A percentile compares a stretch with the other conserved stretches of the same genome.
Conservation (phyloP, 2,113 vertebrate genomes). For the Scytalopus superciliaris region DNA sequence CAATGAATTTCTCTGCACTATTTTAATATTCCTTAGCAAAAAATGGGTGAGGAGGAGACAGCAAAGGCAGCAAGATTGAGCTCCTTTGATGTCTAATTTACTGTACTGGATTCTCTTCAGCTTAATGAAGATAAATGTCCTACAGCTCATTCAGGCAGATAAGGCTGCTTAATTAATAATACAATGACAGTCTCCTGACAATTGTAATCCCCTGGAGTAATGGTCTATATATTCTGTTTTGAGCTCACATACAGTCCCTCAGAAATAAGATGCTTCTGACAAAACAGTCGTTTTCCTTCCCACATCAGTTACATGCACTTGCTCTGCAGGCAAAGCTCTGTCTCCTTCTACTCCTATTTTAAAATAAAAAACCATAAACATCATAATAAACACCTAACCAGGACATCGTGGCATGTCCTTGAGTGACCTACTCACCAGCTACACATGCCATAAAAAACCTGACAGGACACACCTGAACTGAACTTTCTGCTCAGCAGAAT, state of each 20-base stretch:
- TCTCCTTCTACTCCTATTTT: not conserved
- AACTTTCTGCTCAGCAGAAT: not conserved
- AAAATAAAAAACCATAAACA: not conserved
- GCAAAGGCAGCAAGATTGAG: not conserved
- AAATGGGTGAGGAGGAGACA: not conserved
- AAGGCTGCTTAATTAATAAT: constrained; percentile 80
- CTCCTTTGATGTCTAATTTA: constrained; percentile 69
- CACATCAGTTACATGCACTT: not conserved
- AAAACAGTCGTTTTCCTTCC: not conserved
- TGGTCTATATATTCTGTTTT: constrained; percentile 23
- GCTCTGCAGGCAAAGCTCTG: not conserved
- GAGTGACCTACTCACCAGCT: not conserved
- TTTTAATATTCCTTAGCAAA: not conserved
- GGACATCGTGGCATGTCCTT: not conserved
- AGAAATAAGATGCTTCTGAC: constrained; percentile 14
- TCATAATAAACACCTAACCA: not conserved
- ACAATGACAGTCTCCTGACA: constrained; percentile 76
- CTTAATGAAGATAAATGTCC: constrained; percentile 74
- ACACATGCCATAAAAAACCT: fast-evolving
- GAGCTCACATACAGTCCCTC: not conserved
- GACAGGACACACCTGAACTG: not conserved
- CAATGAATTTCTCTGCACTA: not conserved
- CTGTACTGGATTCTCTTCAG: constrained; percentile 72
- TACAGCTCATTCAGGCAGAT: constrained; percentile 66
- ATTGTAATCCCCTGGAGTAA: constrained; percentile 71